Evolutionary conservation across 1,140 invertebrate genomes (phyloP).

Genomic region (Drosophila watanabei): DNA sequence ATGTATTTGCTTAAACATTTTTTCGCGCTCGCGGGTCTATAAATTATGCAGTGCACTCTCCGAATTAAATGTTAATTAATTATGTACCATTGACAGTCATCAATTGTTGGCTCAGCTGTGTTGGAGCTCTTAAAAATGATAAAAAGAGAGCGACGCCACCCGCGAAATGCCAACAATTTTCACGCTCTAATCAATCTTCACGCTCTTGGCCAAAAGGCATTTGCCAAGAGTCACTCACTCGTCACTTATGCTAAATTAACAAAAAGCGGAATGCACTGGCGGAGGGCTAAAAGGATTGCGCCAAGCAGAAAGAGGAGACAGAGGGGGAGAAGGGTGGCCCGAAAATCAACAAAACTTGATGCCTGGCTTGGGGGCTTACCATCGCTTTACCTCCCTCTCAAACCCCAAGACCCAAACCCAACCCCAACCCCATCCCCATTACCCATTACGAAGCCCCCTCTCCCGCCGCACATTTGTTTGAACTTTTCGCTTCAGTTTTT

Average conservation of each 20-base stretch:
- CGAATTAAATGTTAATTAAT: conserved; percentile 61
- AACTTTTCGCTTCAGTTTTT: conserved; percentile 60
- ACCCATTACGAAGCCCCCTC: neutral
- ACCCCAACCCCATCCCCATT: neutral
- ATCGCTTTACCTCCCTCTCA: neutral
- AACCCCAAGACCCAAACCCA: neutral
- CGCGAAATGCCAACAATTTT: conserved; percentile 72
- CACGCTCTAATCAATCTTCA: conserved; percentile 75
- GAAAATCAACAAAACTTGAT: conserved; percentile 76
- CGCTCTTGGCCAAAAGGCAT: conserved; percentile 64
- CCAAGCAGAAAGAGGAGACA: neutral
- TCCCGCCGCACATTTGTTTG: conserved; percentile 66
- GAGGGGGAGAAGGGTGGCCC: conserved; percentile 1
- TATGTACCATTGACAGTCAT: conserved; percentile 59
- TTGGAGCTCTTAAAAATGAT: conserved; percentile 6
- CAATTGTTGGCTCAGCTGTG: conserved; percentile 38
- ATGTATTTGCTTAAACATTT: conserved; percentile 9
- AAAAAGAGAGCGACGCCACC: conserved; percentile 18
- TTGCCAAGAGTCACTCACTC: conserved; percentile 82
- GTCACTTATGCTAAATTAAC: conserved; percentile 83
- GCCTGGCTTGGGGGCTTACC: conserved; percentile 21
- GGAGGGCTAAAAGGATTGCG: conserved; percentile 29
- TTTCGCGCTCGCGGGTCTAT: conserved; percentile 27
- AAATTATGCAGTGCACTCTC: conserved; percentile 58
- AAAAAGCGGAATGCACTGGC: conserved; percentile 49